Base-by-base conservation (phyloP, 2,797 vertebrate genomes). In the Chelmon rostratus region DNA sequence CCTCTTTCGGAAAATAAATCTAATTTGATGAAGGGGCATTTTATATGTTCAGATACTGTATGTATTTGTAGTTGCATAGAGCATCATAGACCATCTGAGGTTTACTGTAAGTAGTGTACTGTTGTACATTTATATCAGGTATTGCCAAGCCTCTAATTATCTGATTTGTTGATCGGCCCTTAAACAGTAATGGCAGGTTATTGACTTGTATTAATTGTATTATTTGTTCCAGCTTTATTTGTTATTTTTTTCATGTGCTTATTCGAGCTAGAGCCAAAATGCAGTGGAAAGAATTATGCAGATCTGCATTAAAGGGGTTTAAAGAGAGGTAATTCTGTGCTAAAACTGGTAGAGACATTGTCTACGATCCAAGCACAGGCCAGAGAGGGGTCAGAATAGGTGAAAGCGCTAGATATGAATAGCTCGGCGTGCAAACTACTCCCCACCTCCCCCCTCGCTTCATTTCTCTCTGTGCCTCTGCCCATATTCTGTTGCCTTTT, bases 401-500 rank as follows among this genome's bases (percentile, higher is more conserved):
- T 92, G 82, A 90, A 83, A 90, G 86, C 75, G 78, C 74, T 81
- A 68, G 87, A 92, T 94, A 92, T 92, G 89, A 93, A 91, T 92
- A 89, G 91, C 85, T 83, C 58, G 18, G 79, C 79, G 69, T 84
- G 80, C 79, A 88, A 88, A 80, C 52, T 35, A 18, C 86, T 65
- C 75, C 74, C 76, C 64, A 2, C 37, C 62, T 18, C 74, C 73
- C 81, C 79, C 69, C 67, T 44, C 69, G 28, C 89, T 79, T 83
- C 71, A 81, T 82, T 78, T 89, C 76, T 81, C 88, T 70, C 80
- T 54, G 81, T 65, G 73, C 83, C 88, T 65, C 86, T 90, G 80
- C 87, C 87, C 86, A 88, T 87, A 88, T 92, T 91, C 91, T 89
- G 84, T 90, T 90, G 91, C 89, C 88, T 90, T 57, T 95, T 91